A percentile compares a stretch with the other conserved stretches of the same genome.
phyloP scores from a whole-genome alignment of 2,113 vertebrate genomes.

The Struthidea cinerea region DNA sequence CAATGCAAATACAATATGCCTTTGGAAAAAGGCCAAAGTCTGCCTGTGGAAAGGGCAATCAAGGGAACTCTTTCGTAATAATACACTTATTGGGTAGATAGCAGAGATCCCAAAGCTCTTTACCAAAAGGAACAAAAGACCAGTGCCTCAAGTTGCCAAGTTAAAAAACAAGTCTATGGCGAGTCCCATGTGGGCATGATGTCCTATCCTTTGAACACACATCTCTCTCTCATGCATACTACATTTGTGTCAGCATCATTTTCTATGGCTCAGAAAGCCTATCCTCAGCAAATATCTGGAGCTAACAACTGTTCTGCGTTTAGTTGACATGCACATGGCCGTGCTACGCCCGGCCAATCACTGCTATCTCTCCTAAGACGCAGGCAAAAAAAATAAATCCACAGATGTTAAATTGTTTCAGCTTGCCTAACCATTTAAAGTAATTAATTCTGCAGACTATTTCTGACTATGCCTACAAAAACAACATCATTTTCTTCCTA shows the following conservation, averaged over 20 bases:
- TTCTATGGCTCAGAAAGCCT: slow-evolving; percentile 11
- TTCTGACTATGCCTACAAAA: slow-evolving; percentile 28
- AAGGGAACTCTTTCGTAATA: neutral
- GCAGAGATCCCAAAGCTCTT: neutral
- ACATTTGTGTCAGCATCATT: slow-evolving; percentile 16
- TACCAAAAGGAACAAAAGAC: neutral
- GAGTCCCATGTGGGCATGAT: neutral
- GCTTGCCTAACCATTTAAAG: slow-evolving; percentile 10
- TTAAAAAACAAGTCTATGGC: neutral
- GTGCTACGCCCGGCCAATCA: neutral
- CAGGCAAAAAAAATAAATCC: neutral
- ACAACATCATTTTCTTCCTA: neutral
- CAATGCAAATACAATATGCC: slow-evolving; percentile 38
- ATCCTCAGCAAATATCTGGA: slow-evolving; percentile 23
- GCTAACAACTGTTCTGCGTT: slow-evolving; percentile 37
- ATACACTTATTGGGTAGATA: neutral
- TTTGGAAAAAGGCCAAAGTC: slow-evolving; percentile 26
- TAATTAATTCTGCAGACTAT: slow-evolving; percentile 24
- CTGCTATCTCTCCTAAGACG: neutral
- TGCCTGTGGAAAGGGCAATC: slow-evolving; percentile 30
- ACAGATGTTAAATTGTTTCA: slow-evolving; percentile 55
- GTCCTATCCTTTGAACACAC: neutral
- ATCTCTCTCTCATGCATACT: neutral
- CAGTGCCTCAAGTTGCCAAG: neutral
- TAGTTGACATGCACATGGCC: neutral